Percentiles rank a stretch among this genome's conserved stretches.
Evolutionary conservation across 2,888 invertebrate species (phyloP).

Genomic region (Drosophila dives): DNA sequence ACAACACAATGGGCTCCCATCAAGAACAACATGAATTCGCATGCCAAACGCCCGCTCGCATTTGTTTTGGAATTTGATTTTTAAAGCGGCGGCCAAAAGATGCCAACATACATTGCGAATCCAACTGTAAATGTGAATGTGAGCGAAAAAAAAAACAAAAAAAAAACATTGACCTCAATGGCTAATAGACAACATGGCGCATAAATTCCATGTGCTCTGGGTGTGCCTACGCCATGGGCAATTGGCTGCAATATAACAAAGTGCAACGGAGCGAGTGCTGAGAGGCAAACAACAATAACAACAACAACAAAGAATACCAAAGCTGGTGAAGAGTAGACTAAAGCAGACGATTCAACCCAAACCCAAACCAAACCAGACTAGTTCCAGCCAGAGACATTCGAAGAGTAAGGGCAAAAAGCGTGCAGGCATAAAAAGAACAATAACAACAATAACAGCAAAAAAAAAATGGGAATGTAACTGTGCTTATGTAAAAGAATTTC

Average conservation of each 20-base stretch:
- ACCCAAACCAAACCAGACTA: not conserved
- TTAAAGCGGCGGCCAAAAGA: slow-evolving; percentile 38
- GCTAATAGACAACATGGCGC: slow-evolving; percentile 76
- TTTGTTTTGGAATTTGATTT: slow-evolving; percentile 70
- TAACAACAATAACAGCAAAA: slow-evolving; percentile 20
- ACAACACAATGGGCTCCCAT: slow-evolving; percentile 45
- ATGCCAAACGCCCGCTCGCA: slow-evolving; percentile 39
- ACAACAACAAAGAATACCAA: slow-evolving; percentile 34
- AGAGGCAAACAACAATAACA: slow-evolving; percentile 21
- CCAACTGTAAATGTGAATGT: slow-evolving; percentile 11
- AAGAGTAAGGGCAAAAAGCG: slow-evolving; percentile 41
- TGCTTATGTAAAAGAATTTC: slow-evolving; percentile 25
- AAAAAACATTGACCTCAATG: slow-evolving; percentile 66
- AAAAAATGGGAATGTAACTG: slow-evolving; percentile 10
- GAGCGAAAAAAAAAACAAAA: slow-evolving; percentile 1
- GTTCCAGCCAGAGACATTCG: slow-evolving; percentile 17
- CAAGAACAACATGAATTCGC: slow-evolving; percentile 37
- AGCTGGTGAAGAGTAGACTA: slow-evolving; percentile 6
- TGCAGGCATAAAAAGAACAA: slow-evolving; percentile 54
- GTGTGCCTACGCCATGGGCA: slow-evolving; percentile 70
- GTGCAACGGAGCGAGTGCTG: slow-evolving; percentile 69
- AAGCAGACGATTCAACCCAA: not conserved
- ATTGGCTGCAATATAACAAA: slow-evolving; percentile 83
- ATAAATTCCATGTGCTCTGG: slow-evolving; percentile 68
- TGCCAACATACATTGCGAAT: slow-evolving; percentile 30